Evolutionary conservation across 1,140 invertebrate genomes (phyloP).

Genomic region (Coenobita brevimanus): DNA sequence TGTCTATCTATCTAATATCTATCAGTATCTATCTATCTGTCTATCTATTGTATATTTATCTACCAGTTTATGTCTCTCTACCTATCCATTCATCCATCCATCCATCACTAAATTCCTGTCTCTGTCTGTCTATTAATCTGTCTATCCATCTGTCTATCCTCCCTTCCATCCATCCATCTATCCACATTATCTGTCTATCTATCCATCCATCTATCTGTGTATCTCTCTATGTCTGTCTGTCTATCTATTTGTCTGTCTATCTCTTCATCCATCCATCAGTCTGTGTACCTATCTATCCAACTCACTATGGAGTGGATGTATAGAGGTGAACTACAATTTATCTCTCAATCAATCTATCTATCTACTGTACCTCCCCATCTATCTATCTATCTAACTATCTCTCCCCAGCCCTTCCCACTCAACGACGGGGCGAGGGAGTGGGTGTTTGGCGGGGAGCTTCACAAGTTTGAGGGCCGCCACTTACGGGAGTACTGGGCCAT

Average conservation of each 20-base stretch:
- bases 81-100: not conserved
- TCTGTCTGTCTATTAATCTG: not conserved
- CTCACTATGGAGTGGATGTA: not conserved
- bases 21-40: not conserved
- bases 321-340: not conserved
- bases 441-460: conserved; percentile 89
- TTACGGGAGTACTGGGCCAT: conserved; percentile 88
- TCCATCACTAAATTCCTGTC: not conserved
- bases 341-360: too few species aligned
- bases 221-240: too few species aligned
- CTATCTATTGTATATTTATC: not conserved
- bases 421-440: conserved; percentile 87
- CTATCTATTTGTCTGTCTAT: too few species aligned
- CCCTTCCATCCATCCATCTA: too few species aligned
- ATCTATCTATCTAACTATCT: too few species aligned
- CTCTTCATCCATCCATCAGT: too few species aligned
- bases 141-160: too few species aligned
- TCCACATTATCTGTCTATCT: too few species aligned
- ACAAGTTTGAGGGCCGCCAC: conserved; percentile 85
- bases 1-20: not conserved
- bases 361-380: too few species aligned
- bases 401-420: conserved; percentile 82
- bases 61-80: not conserved
- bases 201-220: too few species aligned
- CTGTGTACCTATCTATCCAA: too few species aligned